phyloP scores from a whole-genome alignment of 2,888 invertebrate genomes.

The Brachyptera putata region DNA sequence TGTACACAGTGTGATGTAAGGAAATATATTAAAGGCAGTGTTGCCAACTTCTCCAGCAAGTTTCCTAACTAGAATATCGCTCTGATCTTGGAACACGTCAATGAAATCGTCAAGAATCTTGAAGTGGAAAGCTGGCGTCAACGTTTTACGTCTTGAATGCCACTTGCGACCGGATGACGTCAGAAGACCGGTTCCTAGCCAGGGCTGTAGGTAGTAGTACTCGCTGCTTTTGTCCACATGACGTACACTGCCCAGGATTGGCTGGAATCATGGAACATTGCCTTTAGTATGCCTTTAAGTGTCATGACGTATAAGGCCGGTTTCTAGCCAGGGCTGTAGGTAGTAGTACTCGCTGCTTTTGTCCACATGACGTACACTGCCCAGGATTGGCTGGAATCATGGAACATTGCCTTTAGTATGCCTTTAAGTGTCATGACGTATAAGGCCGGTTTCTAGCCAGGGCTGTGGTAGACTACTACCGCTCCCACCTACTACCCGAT shows the following conservation, averaged over 20 bases:
- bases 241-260: slow-evolving; percentile 53
- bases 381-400: slow-evolving; percentile 54
- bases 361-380: slow-evolving; percentile 54
- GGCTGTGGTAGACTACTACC: slow-evolving; percentile 51
- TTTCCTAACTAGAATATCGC: slow-evolving; percentile 51
- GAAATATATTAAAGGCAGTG: slow-evolving; percentile 53
- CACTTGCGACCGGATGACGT: slow-evolving; percentile 57
- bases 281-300: too few relatives aligned
- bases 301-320: slow-evolving; percentile 54
- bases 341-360: slow-evolving; percentile 56
- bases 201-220: slow-evolving; percentile 54
- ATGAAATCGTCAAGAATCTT: slow-evolving; percentile 64
- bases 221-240: slow-evolving; percentile 57
- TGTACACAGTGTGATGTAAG: slow-evolving; percentile 58
- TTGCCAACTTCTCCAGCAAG: slow-evolving; percentile 44
- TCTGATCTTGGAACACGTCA: slow-evolving; percentile 60
- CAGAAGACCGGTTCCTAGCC: slow-evolving; percentile 55
- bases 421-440: too few relatives aligned
- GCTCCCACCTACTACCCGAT: slow-evolving; percentile 54
- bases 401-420: too few relatives aligned
- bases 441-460: slow-evolving; percentile 56
- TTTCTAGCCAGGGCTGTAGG: slow-evolving; percentile 56
- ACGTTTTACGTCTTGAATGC: slow-evolving; percentile 57
- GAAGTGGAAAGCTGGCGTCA: slow-evolving; percentile 67
- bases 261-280: too few relatives aligned